phyloP scores from a whole-genome alignment of 2,888 invertebrate species.

The Nomada fabriciana region DNA sequence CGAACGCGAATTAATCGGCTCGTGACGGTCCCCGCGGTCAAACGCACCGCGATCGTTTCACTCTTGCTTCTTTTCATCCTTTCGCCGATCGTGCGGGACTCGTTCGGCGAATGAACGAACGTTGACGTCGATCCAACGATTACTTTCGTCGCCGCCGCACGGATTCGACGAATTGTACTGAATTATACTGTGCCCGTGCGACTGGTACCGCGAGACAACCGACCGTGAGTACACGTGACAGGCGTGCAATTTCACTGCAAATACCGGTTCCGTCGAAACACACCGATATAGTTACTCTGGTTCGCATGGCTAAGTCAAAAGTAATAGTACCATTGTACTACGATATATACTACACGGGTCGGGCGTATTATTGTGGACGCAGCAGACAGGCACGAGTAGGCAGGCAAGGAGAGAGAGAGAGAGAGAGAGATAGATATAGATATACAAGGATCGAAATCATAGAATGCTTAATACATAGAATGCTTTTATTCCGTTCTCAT shows the following conservation, averaged over 20 bases:
- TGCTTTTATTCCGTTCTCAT: slow-evolving; percentile 81
- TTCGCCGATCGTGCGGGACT: too few species aligned
- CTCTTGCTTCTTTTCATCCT: too few species aligned
- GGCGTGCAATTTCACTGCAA: slow-evolving; percentile 32
- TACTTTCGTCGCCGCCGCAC: too few species aligned
- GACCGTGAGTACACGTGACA: background rate
- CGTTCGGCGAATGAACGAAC: too few species aligned
- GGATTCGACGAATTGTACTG: too few species aligned
- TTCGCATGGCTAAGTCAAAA: slow-evolving; percentile 54
- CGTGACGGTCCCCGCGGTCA: slow-evolving; percentile 27
- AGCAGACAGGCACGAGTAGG: slow-evolving; percentile 40
- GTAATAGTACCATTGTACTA: slow-evolving; percentile 46
- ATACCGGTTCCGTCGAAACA: slow-evolving; percentile 17
- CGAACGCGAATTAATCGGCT: slow-evolving; percentile 44
- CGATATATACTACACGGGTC: background rate
- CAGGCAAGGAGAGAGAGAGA: slow-evolving; percentile 25
- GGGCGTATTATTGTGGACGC: slow-evolving; percentile 25
- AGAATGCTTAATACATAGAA: slow-evolving; percentile 74
- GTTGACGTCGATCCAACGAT: too few species aligned
- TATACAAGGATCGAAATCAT: slow-evolving; percentile 77
- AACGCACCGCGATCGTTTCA: slow-evolving; percentile 14
- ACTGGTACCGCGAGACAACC: background rate
- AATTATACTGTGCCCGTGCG: too few species aligned
- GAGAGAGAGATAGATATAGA: slow-evolving; percentile 49
- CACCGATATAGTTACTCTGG: slow-evolving; percentile 46